phyloP scores from a whole-genome alignment of 2,113 vertebrate genomes.

The Vulpes vulpes region DNA sequence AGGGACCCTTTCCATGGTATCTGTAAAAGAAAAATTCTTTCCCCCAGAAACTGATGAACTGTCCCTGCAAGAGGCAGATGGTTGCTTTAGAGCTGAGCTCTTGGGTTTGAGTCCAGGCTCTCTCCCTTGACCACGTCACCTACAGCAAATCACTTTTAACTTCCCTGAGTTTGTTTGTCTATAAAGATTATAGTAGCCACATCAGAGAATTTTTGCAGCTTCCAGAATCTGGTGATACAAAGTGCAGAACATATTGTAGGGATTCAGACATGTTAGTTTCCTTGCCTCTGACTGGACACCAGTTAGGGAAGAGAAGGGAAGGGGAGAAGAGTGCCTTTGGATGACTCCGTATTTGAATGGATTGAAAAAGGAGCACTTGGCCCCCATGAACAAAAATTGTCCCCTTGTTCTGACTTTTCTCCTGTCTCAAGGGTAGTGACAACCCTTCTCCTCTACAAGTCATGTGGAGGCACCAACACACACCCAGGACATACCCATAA shows the following conservation, averaged over 20 bases:
- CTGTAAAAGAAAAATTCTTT: background rate
- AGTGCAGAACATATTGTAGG: background rate
- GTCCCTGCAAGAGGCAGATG: background rate
- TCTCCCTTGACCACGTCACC: background rate
- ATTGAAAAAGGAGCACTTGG: background rate
- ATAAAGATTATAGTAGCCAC: background rate
- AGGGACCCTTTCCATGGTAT: background rate
- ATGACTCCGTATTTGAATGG: background rate
- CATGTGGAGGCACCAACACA: accelerated
- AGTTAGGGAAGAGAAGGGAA: no score
- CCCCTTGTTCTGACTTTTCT: background rate
- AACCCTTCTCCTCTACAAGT: background rate
- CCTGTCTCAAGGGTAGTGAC: background rate
- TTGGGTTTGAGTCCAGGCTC: background rate
- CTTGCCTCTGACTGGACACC: background rate
- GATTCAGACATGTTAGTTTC: background rate
- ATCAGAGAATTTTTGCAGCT: background rate
- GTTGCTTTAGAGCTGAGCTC: background rate
- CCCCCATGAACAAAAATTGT: no score
- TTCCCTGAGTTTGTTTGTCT: background rate
- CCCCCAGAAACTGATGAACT: background rate
- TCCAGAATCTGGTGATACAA: background rate
- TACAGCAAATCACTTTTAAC: background rate
- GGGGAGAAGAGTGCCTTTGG: background rate
- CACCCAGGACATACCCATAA: background rate